Conservation (phyloP, 2,888 invertebrate genomes). For the Trissoscelio sp. region DNA sequence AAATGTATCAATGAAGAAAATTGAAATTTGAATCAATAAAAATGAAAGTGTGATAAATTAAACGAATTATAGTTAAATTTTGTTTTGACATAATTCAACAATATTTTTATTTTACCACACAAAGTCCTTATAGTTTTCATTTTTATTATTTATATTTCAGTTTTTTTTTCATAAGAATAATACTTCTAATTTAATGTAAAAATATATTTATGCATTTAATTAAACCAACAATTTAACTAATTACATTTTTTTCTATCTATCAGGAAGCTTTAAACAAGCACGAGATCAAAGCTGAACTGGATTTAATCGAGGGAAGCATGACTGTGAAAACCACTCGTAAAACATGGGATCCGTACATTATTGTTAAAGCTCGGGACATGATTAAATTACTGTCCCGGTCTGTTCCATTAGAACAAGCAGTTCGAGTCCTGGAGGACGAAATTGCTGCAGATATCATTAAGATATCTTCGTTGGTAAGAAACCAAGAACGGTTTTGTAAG, state of each 20-base stretch:
- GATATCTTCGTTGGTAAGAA: slow-evolving; percentile 94
- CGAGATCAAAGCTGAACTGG: slow-evolving; percentile 93
- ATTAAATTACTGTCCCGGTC: slow-evolving; percentile 97
- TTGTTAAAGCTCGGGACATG: slow-evolving; percentile 97
- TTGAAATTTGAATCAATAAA: too few species aligned
- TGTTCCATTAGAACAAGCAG: slow-evolving; percentile 98
- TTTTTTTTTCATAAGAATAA: too few species aligned
- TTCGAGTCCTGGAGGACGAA: slow-evolving; percentile 93
- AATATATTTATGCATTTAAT: too few species aligned
- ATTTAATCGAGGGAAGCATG: slow-evolving; percentile 97
- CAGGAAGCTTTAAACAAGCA: slow-evolving; percentile 89
- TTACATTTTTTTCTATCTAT: neutral
- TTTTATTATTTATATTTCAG: too few species aligned
- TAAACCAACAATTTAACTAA: too few species aligned
- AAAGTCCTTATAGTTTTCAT: too few species aligned
- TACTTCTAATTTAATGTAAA: too few species aligned
- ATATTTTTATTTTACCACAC: too few species aligned
- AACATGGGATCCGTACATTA: slow-evolving; percentile 99
- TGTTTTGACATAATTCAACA: too few species aligned
- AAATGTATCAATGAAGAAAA: too few species aligned
- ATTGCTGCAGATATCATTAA: slow-evolving; percentile 98
- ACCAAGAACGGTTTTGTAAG: slow-evolving; percentile 97
- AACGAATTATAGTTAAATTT: too few species aligned
- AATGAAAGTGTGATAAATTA: too few species aligned
- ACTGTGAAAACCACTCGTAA: slow-evolving; percentile 96